Evolutionary conservation across 1,140 invertebrate species (phyloP).

Genomic region (Pygmarrhopalites habei): DNA sequence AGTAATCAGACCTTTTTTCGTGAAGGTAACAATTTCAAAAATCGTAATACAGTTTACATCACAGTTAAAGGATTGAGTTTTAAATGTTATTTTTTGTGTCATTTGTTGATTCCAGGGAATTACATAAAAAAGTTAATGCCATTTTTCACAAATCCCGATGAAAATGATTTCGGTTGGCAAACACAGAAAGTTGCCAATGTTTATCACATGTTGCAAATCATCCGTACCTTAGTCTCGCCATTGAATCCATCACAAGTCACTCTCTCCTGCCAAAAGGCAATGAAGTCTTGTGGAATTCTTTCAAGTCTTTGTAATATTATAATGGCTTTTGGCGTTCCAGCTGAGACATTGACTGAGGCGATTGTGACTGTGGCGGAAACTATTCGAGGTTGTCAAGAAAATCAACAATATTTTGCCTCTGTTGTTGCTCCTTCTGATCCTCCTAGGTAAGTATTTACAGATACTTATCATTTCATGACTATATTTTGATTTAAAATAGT

Average conservation of each 20-base stretch:
- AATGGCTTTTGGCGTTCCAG: slow-evolving; percentile 92
- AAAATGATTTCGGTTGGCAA: slow-evolving; percentile 72
- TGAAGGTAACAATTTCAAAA: slow-evolving; percentile 58
- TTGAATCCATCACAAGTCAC: slow-evolving; percentile 71
- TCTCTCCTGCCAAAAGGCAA: slow-evolving; percentile 76
- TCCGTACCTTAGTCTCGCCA: slow-evolving; percentile 82
- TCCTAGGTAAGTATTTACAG: slow-evolving; percentile 55
- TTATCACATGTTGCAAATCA: slow-evolving; percentile 50
- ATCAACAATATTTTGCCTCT: slow-evolving; percentile 85
- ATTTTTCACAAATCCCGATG: slow-evolving; percentile 69
- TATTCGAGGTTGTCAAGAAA: slow-evolving; percentile 78
- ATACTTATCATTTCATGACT: not conserved
- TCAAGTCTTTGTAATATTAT: slow-evolving; percentile 79
- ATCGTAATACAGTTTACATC: no score
- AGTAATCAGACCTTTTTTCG: slow-evolving; percentile 99
- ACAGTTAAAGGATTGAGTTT: no score
- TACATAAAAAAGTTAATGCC: slow-evolving; percentile 82
- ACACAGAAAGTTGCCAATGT: slow-evolving; percentile 71
- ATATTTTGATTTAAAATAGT: no score
- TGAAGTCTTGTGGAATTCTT: slow-evolving; percentile 73
- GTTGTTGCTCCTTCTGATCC: slow-evolving; percentile 89
- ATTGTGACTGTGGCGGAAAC: slow-evolving; percentile 93
- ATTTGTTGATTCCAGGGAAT: slow-evolving; percentile 56
- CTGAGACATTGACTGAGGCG: slow-evolving; percentile 90
- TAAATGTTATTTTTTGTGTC: slow-evolving; percentile 15